phyloP scores from a whole-genome alignment of 2,797 vertebrate genomes.

The Xenops minutus region DNA sequence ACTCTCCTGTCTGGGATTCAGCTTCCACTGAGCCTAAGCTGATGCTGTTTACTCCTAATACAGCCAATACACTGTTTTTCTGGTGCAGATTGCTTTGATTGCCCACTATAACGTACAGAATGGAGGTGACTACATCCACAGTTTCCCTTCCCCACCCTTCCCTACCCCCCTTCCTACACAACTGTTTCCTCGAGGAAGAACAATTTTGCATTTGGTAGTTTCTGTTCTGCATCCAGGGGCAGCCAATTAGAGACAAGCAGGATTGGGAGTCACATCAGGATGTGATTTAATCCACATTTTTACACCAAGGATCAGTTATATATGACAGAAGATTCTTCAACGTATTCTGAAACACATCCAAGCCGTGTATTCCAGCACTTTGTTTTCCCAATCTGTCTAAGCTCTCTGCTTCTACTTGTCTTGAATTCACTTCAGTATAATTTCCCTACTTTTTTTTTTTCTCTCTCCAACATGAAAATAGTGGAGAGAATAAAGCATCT shows the following conservation, averaged over 20 bases:
- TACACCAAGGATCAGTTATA: not conserved
- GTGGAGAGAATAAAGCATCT: not conserved
- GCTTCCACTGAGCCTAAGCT: not conserved
- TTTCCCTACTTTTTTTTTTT: not conserved
- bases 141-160: accelerated
- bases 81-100: not conserved
- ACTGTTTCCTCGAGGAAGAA: not conserved
- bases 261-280: not conserved
- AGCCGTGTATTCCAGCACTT: not conserved
- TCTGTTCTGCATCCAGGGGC: not conserved
- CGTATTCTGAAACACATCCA: not conserved
- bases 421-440: not conserved
- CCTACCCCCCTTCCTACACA: not conserved
- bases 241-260: not conserved
- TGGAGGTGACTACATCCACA: not conserved
- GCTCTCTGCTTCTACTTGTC: not conserved
- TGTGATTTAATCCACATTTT: not conserved
- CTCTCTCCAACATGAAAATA: not conserved
- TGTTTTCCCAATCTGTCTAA: not conserved
- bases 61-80: not conserved
- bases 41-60: not conserved
- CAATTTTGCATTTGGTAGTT: not conserved
- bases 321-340: not conserved
- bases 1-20: not conserved
- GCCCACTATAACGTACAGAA: not conserved